phyloP scores from a whole-genome alignment of 2,113 vertebrate species.

The zebrafish (Danio rerio) region GRCz12tu NC_133182.1:11823001-11823500 shows the following conservation, averaged over 20 bases:
- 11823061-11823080: too few species aligned
- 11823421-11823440: constrained; percentile 31
- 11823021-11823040: too few species aligned
- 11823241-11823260: constrained; percentile 30
- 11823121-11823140: too few species aligned
- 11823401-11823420: not conserved
- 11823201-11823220: constrained; percentile 1
- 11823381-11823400: constrained; percentile 42
- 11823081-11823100: too few species aligned
- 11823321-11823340: constrained; percentile 35
- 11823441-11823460: constrained; percentile 38
- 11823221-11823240: constrained; percentile 9
- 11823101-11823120: too few species aligned
- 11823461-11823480: constrained; percentile 50
- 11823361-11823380: constrained; percentile 11
- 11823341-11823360: constrained; percentile 16
- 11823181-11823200: constrained; percentile 1
- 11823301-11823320: constrained; percentile 48
- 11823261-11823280: constrained; percentile 40
- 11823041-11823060: too few species aligned
- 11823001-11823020: too few species aligned
- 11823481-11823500: constrained; percentile 25
- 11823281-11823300: constrained; percentile 25
- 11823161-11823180: not conserved
- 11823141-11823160: not conserved